phyloP scores from a whole-genome alignment of 2,888 invertebrate genomes.

The Leptinotarsa rubiginosa region DNA sequence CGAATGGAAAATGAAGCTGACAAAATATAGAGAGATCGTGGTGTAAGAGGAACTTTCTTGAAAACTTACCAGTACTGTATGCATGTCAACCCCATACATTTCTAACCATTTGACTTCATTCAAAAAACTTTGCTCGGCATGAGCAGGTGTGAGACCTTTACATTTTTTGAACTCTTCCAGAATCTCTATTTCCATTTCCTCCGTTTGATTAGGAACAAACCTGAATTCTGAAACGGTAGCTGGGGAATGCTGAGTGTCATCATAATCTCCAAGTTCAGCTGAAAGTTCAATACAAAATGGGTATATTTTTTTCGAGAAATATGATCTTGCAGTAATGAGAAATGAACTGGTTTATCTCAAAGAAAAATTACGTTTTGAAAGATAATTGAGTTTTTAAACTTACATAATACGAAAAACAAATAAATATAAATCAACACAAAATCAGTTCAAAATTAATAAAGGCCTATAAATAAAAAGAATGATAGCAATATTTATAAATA shows the following conservation, averaged over 20 bases:
- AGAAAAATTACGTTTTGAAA: too few species aligned
- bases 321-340: too few species aligned
- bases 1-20: background rate
- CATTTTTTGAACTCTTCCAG: constrained; percentile 91
- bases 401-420: too few species aligned
- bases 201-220: constrained; percentile 95
- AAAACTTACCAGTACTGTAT: constrained; percentile 81
- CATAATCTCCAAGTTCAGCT: constrained; percentile 98
- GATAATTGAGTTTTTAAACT: too few species aligned
- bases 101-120: constrained; percentile 96
- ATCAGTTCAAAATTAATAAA: too few species aligned
- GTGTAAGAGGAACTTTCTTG: background rate
- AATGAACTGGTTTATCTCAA: too few species aligned
- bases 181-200: constrained; percentile 95
- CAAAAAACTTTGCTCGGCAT: constrained; percentile 93
- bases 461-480: too few species aligned
- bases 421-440: too few species aligned
- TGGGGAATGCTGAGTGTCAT: constrained; percentile 91
- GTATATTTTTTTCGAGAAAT: too few species aligned
- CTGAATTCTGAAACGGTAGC: constrained; percentile 98
- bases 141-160: constrained; percentile 90
- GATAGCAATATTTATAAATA: too few species aligned
- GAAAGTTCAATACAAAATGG: constrained; percentile 49
- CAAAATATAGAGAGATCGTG: background rate
- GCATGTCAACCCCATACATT: constrained; percentile 99